Conservation (phyloP, 2,113 vertebrate genomes). For the Sceloporus tristichus region DNA sequence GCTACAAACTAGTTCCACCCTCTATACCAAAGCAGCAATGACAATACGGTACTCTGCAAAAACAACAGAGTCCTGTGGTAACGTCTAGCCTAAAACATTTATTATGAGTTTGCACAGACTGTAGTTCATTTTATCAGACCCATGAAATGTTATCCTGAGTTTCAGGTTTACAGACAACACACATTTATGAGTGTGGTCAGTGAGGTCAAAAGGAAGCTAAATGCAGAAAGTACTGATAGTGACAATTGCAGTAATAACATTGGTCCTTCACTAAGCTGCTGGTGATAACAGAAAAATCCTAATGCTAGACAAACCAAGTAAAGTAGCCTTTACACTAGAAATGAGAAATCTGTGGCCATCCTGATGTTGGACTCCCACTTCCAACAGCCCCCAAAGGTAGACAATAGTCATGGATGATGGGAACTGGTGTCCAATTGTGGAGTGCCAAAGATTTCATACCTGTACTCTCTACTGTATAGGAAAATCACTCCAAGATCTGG, state of each 20-base stretch:
- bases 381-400: background rate
- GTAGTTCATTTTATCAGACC: background rate
- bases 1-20: background rate
- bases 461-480: background rate
- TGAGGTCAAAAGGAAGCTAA: no score
- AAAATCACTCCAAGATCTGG: background rate
- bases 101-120: background rate
- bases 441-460: background rate
- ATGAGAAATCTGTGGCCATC: background rate
- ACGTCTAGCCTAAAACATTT: background rate
- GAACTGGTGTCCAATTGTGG: background rate
- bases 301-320: background rate
- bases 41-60: background rate
- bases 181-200: no score
- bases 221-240: no score
- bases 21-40: background rate
- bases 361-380: background rate
- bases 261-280: no score
- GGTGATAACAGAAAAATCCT: no score
- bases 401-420: background rate
- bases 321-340: background rate
- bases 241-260: no score
- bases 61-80: background rate
- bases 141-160: background rate
- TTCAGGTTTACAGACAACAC: no score